Base-by-base conservation (phyloP, 2,888 invertebrate genomes). In the Hyposoter didymator region DNA sequence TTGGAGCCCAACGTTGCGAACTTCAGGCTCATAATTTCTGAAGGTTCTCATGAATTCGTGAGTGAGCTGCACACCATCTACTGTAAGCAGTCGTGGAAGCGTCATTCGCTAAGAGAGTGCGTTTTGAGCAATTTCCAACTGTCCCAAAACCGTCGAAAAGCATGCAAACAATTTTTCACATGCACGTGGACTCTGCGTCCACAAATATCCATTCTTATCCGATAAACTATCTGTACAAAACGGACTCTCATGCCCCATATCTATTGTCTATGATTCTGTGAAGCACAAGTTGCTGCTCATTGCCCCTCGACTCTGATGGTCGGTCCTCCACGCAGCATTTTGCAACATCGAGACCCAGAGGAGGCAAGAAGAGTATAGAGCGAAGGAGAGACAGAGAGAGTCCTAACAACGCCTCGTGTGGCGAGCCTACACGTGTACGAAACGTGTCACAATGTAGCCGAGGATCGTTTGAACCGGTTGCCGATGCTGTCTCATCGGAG, bases 351-450 rank as follows among this genome's bases (percentile, higher is more conserved):
- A 84, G 35, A 64, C 12, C 55, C 17, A 32, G 52, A 28, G 67
- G 32, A 28, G 12, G 74, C 6, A 43, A n/a, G 62, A 55, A 19
- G 55, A 39, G 73, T 19, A 39, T 6, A 28, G 47, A 67, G 52
- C 45, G 43, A 32, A 49, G 28, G 12, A 39, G n/a, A 8, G 64
- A 35, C 35, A 72, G 70, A 28, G 52, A 55, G 39, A 22, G 52
- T 43, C 47, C 78, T 67, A 86, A 84, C 84, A 82, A 87, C 88
- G 87, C 87, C 88, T 87, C 88, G 79, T 85, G 87, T 85, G 87
- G 85, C 84, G 75, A 80, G 59, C 84, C 84, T 87, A 88, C 88
- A 87, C 87, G 88, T 88, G 87, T 87, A 86, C 72, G 49, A 78
- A 82, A 85, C 78, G 78, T 84, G 86, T 87, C 83, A 74, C 84